Percentiles rank a stretch among this genome's conserved stretches.
Evolutionary conservation across 1,140 invertebrate genomes (phyloP).

Genomic region (Drosophila ohnishii): DNA sequence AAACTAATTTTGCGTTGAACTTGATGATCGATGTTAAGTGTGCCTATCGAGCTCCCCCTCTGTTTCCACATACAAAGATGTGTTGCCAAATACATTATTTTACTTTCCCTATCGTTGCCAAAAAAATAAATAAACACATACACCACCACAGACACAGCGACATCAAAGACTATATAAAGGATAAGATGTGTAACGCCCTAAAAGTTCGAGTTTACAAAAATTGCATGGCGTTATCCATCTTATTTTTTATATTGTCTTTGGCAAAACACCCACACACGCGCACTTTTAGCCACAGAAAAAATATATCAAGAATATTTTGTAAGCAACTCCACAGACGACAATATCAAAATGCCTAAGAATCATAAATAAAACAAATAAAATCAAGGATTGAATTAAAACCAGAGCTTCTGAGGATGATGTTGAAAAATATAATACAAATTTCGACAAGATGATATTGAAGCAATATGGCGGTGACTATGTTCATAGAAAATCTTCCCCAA

Average conservation of each 20-base stretch:
- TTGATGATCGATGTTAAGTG: slow-evolving; percentile 74
- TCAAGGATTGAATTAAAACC: neutral
- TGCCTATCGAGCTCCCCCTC: slow-evolving; percentile 62
- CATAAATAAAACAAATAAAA: neutral
- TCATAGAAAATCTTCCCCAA: slow-evolving; percentile 61
- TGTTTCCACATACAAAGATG: slow-evolving; percentile 62
- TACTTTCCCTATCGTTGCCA: slow-evolving; percentile 40
- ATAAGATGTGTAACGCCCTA: neutral
- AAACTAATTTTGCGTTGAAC: slow-evolving; percentile 56
- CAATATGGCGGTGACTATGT: slow-evolving; percentile 83
- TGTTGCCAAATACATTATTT: slow-evolving; percentile 39
- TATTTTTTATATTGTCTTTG: neutral
- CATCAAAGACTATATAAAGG: slow-evolving; percentile 1
- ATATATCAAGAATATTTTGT: slow-evolving; percentile 3
- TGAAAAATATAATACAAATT: slow-evolving; percentile 16
- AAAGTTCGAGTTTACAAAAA: neutral
- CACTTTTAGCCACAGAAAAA: slow-evolving; percentile 28
- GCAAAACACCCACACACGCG: slow-evolving; percentile 12
- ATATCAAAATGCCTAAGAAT: slow-evolving; percentile 1
- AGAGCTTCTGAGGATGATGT: slow-evolving; percentile 12
- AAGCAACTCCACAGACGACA: slow-evolving; percentile 11
- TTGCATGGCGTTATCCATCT: neutral
- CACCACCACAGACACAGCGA: slow-evolving; percentile 33
- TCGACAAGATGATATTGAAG: slow-evolving; percentile 80
- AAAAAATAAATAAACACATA: slow-evolving; percentile 36